phyloP scores from a whole-genome alignment of 2,888 invertebrate genomes.

The Dynastes tityus region DNA sequence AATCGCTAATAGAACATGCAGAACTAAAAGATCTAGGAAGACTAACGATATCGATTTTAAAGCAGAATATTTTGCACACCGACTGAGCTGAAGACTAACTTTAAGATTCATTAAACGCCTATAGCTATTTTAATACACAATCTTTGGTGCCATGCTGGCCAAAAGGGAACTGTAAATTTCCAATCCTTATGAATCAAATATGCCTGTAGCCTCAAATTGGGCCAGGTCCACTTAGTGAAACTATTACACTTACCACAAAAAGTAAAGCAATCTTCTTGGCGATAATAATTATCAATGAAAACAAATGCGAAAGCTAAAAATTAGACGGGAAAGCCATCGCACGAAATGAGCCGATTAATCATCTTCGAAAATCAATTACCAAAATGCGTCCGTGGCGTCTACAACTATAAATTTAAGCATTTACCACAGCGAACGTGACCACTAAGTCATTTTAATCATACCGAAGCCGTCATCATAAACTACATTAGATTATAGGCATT shows the following conservation, averaged over 20 bases:
- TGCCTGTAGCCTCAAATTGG: neutral
- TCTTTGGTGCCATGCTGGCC: too few relatives aligned
- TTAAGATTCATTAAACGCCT: too few relatives aligned
- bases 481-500: conserved; percentile 25
- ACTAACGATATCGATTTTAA: too few relatives aligned
- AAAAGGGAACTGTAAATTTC: too few relatives aligned
- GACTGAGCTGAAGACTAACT: too few relatives aligned
- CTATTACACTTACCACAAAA: too few relatives aligned
- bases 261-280: neutral
- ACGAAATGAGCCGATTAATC: conserved; percentile 10
- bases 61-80: too few relatives aligned
- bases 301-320: neutral
- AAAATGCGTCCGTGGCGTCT: conserved; percentile 7
- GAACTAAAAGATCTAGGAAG: too few relatives aligned
- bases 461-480: conserved; percentile 12
- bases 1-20: too few relatives aligned
- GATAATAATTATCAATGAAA: conserved; percentile 8
- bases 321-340: neutral
- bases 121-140: too few relatives aligned
- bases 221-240: too few relatives aligned
- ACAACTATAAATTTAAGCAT: conserved; percentile 13
- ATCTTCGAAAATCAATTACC: conserved; percentile 20
- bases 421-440: conserved; percentile 21
- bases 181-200: too few relatives aligned
- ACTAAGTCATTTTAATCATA: conserved; percentile 19